A percentile compares a stretch with the other conserved stretches of the same genome.
Conservation (phyloP, 2,888 invertebrate species). For the Morpho achilles region DNA sequence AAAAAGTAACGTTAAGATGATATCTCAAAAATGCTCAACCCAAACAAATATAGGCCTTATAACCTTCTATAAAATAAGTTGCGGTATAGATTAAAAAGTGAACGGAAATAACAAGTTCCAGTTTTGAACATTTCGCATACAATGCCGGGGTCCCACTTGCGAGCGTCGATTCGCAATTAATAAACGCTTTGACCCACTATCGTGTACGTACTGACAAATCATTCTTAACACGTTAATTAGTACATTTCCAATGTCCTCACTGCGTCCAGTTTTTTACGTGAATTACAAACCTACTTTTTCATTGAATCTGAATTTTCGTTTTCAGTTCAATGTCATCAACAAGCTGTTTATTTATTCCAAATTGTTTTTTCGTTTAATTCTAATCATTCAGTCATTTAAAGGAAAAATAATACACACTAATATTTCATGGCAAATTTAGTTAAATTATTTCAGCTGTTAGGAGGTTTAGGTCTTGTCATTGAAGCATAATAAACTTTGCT, state of each 20-base stretch:
- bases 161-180: conserved; percentile 71
- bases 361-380: background rate
- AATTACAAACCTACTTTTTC: conserved; percentile 3
- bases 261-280: conserved; percentile 4
- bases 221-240: conserved; percentile 61
- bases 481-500: too few relatives aligned
- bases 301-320: conserved; percentile 1
- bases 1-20: too few relatives aligned
- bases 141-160: conserved; percentile 62
- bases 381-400: background rate
- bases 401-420: too few relatives aligned
- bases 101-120: conserved; percentile 66
- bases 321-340: conserved; percentile 7
- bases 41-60: conserved; percentile 12
- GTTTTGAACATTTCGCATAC: conserved; percentile 53
- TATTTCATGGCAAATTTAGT: too few relatives aligned
- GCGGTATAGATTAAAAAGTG: conserved; percentile 57
- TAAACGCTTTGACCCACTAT: conserved; percentile 67
- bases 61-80: conserved; percentile 34
- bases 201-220: conserved; percentile 55
- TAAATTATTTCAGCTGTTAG: too few relatives aligned
- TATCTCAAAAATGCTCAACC: too few relatives aligned
- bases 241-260: conserved; percentile 42
- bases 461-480: too few relatives aligned
- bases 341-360: too few relatives aligned